A percentile compares a stretch with the other conserved stretches of the same genome.
Evolutionary conservation across 2,797 vertebrate species (phyloP).

Genomic region (Urosaurus nigricauda): DNA sequence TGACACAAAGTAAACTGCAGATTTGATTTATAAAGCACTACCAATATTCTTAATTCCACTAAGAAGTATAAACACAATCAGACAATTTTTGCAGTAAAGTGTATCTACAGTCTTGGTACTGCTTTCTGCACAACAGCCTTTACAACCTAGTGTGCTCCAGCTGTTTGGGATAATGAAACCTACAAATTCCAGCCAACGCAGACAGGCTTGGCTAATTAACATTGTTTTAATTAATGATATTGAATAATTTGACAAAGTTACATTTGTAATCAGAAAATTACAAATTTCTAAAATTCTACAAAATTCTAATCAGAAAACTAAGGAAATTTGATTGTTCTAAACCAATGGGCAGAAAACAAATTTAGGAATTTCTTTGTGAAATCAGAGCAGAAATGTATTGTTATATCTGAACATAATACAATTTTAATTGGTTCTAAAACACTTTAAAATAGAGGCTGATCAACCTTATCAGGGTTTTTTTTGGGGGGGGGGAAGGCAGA

Average conservation of each 20-base stretch:
- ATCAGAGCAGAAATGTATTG: neutral
- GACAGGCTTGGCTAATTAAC: neutral
- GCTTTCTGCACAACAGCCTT: neutral
- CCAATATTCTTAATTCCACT: neutral
- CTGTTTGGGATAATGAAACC: neutral
- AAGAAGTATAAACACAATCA: neutral
- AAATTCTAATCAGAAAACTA: neutral
- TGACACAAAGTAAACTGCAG: neutral
- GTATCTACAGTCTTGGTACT: neutral
- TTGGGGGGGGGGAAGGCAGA: neutral
- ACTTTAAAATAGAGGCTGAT: neutral
- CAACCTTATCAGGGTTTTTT: neutral
- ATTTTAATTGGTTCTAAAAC: neutral
- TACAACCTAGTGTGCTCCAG: too few relatives aligned
- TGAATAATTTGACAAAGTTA: neutral
- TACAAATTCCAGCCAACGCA: neutral
- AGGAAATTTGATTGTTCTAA: neutral
- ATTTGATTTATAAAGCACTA: neutral
- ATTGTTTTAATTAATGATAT: neutral
- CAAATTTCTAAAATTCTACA: too few relatives aligned
- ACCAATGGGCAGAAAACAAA: neutral
- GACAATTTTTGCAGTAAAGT: neutral
- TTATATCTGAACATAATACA: neutral
- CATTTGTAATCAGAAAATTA: neutral
- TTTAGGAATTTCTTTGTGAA: neutral